Conservation (phyloP, 2,113 vertebrate genomes). For the Onychostoma macrolepis region DNA sequence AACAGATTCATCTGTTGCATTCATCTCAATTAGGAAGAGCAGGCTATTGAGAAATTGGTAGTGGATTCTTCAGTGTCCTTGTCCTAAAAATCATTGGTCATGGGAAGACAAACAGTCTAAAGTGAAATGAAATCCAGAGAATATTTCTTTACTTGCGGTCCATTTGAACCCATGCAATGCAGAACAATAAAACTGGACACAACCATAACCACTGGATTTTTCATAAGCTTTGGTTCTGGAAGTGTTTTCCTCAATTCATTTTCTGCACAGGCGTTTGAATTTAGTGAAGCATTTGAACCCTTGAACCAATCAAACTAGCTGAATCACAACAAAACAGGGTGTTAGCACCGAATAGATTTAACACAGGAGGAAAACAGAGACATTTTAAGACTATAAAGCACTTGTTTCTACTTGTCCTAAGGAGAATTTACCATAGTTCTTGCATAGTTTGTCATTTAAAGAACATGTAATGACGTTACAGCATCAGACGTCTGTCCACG, state of each 20-base stretch:
- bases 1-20: background rate
- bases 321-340: background rate
- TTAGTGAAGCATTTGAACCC: background rate
- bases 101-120: background rate
- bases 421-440: background rate
- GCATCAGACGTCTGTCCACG: background rate
- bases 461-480: background rate
- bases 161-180: background rate
- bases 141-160: background rate
- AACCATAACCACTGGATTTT: background rate
- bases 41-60: background rate
- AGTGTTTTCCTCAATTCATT: background rate
- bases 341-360: background rate
- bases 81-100: background rate
- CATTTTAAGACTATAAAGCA: background rate
- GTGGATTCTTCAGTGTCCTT: background rate
- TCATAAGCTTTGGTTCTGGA: background rate
- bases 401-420: background rate
- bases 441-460: background rate
- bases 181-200: background rate
- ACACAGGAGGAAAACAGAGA: background rate
- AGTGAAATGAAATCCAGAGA: background rate
- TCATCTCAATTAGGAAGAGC: background rate
- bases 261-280: background rate
- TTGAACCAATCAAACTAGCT: background rate